Evolutionary conservation across 92 coral and sea anemone genomes (phyloP).

Genomic region (Blastomussa wellsi): DNA sequence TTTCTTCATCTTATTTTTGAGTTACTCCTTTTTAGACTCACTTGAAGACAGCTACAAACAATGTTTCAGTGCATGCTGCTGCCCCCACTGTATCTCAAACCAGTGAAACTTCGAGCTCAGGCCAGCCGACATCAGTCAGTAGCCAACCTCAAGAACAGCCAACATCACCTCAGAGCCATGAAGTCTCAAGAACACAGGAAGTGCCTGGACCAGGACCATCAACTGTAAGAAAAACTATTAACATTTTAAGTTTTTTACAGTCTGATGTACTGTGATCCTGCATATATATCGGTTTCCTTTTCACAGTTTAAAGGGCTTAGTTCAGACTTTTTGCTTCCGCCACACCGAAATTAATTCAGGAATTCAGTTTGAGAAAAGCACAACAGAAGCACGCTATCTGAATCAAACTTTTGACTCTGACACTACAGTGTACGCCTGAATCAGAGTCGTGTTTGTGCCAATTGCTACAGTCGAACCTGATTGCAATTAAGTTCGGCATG

Average conservation of each 20-base stretch:
- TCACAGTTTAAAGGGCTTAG: no score
- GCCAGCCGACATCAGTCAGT: constrained; percentile 5
- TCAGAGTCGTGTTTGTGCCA: no score
- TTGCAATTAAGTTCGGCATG: no score
- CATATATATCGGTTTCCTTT: no score
- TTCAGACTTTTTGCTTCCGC: no score
- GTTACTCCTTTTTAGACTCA: constrained; percentile 30
- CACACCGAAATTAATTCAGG: no score
- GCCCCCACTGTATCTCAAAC: constrained; percentile 10
- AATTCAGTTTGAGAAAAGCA: no score
- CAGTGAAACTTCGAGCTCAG: constrained; percentile 35
- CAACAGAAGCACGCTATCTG: no score
- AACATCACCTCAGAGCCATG: not conserved
- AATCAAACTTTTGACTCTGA: no score
- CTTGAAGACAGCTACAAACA: constrained; percentile 5
- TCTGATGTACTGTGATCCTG: not conserved
- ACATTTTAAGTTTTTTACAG: not conserved
- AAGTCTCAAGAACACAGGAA: not conserved
- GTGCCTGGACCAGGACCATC: constrained; percentile 21
- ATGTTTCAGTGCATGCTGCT: not conserved
- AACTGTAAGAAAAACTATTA: not conserved
- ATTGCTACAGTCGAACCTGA: no score
- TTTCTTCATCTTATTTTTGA: not conserved
- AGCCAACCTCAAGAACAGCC: not conserved
- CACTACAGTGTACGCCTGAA: no score